These are phyloP conservation scores for Melanargia galathea DNA, from an alignment of 2,888 invertebrate species.

Conservation along the genomic window DNA sequence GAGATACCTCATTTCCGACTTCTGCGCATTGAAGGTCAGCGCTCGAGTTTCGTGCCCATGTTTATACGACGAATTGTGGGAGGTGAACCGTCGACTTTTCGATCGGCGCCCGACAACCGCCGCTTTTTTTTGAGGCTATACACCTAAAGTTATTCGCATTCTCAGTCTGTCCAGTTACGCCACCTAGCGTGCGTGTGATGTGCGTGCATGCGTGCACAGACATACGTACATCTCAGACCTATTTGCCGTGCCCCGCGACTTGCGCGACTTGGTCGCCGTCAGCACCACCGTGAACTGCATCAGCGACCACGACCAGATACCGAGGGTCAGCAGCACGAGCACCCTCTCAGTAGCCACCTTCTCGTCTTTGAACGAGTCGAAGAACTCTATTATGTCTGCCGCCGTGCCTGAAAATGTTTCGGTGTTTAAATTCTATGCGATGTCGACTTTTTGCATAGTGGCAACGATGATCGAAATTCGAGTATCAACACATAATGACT, in stretches of 20 bases:
- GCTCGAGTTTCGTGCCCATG: no score
- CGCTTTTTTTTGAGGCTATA: neutral
- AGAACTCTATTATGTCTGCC: slow-evolving; percentile 98
- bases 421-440: slow-evolving; percentile 76
- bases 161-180: slow-evolving; percentile 2
- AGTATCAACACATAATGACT: no score
- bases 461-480: no score
- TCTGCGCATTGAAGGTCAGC: no score
- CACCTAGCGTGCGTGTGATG: slow-evolving; percentile 16
- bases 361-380: slow-evolving; percentile 96
- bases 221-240: slow-evolving; percentile 80
- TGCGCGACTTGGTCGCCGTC: slow-evolving; percentile 92
- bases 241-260: slow-evolving; percentile 85
- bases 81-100: no score
- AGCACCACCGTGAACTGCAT: slow-evolving; percentile 97
- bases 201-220: slow-evolving; percentile 34
- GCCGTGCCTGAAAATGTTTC: slow-evolving; percentile 86
- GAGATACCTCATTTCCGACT: no score
- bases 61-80: no score
- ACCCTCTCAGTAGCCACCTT: slow-evolving; percentile 90
- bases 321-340: slow-evolving; percentile 91
- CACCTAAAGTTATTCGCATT: no score
- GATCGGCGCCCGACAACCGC: no score
- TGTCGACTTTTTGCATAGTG: no score
- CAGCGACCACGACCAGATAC: slow-evolving; percentile 96